phyloP scores from a whole-genome alignment of 2,113 vertebrate species.

The Pedionomus torquatus region DNA sequence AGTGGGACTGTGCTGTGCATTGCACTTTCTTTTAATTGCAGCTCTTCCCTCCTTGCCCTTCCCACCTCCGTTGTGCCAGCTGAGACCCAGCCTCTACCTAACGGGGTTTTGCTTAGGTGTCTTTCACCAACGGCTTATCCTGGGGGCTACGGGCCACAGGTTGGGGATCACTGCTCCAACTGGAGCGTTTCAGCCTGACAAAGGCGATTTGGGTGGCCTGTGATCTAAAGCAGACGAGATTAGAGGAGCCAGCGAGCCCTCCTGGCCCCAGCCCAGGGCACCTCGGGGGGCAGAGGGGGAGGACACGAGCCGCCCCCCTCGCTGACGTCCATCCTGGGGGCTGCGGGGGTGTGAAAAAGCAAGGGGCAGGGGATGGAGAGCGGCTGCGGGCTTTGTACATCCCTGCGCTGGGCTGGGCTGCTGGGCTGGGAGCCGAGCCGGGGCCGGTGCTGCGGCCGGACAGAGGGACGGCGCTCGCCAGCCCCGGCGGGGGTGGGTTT shows the following conservation, averaged over 20 bases:
- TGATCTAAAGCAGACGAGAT: neutral
- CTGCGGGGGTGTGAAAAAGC: neutral
- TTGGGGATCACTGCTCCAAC: neutral
- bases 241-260: neutral
- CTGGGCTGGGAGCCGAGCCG: fast-evolving
- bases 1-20: fast-evolving
- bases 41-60: neutral
- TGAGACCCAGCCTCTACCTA: neutral
- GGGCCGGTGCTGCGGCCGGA: fast-evolving
- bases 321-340: neutral
- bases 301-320: neutral
- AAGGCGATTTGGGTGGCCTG: conserved; percentile 38
- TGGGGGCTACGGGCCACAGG: neutral
- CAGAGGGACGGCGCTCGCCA: fast-evolving
- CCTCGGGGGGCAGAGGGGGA: neutral
- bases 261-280: neutral
- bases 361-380: neutral
- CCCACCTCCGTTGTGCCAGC: fast-evolving
- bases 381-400: fast-evolving
- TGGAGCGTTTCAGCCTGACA: neutral
- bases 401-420: fast-evolving
- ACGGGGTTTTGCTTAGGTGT: neutral
- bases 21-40: neutral
- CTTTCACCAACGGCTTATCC: fast-evolving
- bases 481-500: neutral